Evolutionary conservation across 2,797 vertebrate species (phyloP), one percentile per base, ranked within the genome.

Genomic region (Menidia menidia): DNA sequence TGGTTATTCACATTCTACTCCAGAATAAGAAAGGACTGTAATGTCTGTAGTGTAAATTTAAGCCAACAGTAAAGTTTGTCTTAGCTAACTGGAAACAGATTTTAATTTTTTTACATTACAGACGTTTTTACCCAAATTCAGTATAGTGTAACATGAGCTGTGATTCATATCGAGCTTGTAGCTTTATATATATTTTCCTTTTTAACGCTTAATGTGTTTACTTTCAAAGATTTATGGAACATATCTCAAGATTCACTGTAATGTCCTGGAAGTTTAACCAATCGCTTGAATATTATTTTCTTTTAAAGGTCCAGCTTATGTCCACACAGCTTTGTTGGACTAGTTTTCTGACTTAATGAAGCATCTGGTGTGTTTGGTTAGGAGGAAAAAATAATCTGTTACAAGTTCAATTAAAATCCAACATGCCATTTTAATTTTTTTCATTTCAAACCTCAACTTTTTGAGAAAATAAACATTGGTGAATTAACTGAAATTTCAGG

Each of bases 1-100:
- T 16, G 6, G 12, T 65, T 42, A 54, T 61, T 68, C 50, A 42
- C 53, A 43, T 63, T 68, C 45, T 45, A 57, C 45, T 18, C 45
- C 52, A 19, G 45, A 61, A 31, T 43, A 16, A 43, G 44, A 33
- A 54, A 45, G 55, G 67, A 60, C 12, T 57, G 53, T 59, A 45
- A 39, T 42, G 25, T 45, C 12, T 45, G 55, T 35, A 16, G 7
- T 14, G 43, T n/a, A n/a, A 47, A 60, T 32, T 12, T 55, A 54
- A 35, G 62, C 62, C 32, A 68, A 47, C 7, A 8, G 12, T 25
- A 11, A 54, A 64, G 30, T 12, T 54, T 63, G 48, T 35, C 19
- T 48, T 60, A 71, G 35, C 15, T 48, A 35, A 32, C 47, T 57
- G 30, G 50, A 51, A 51, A 51, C 50, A 51, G 50, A 25, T 51